These are phyloP conservation scores for Tupiocoris notatus DNA, from an alignment of 2,888 invertebrate species.

Conservation along the genomic window DNA sequence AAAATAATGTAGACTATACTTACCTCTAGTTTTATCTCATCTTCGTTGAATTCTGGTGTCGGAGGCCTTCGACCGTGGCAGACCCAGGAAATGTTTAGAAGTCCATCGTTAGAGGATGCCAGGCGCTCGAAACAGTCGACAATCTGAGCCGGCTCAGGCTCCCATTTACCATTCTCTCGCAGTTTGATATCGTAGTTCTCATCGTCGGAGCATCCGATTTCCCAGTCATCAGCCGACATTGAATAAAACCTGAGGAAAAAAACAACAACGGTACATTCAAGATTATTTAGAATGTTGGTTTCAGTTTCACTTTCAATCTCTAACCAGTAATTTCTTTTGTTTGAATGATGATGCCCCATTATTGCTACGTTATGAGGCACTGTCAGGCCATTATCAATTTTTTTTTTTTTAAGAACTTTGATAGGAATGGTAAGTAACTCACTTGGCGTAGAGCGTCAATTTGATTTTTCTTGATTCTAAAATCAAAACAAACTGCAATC, in stretches of 20 bases:
- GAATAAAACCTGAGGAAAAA: background rate
- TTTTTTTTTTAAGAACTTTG: too few species aligned
- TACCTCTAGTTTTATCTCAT: slow-evolving; percentile 51
- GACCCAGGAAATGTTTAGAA: slow-evolving; percentile 54
- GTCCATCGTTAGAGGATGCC: slow-evolving; percentile 48
- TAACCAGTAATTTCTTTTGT: too few species aligned
- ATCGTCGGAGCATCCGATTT: slow-evolving; percentile 47
- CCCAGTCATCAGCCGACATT: slow-evolving; percentile 39
- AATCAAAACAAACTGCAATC: too few species aligned
- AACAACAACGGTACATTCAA: too few species aligned
- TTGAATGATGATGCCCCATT: too few species aligned
- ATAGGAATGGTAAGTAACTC: too few species aligned
- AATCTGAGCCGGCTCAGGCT: slow-evolving; percentile 52
- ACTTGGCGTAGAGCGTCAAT: too few species aligned
- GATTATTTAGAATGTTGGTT: too few species aligned
- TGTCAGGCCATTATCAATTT: too few species aligned
- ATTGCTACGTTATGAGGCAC: too few species aligned
- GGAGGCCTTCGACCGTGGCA: slow-evolving; percentile 55
- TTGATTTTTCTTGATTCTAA: too few species aligned
- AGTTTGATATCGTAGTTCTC: slow-evolving; percentile 49
- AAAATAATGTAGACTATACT: background rate
- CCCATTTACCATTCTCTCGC: slow-evolving; percentile 50
- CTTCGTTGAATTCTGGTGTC: slow-evolving; percentile 52
- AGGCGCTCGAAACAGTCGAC: slow-evolving; percentile 52
- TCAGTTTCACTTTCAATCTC: too few species aligned